Evolutionary conservation across 2,888 invertebrate species (phyloP), one percentile per base, ranked within the genome.

Genomic region (Thymelicus lineola): DNA sequence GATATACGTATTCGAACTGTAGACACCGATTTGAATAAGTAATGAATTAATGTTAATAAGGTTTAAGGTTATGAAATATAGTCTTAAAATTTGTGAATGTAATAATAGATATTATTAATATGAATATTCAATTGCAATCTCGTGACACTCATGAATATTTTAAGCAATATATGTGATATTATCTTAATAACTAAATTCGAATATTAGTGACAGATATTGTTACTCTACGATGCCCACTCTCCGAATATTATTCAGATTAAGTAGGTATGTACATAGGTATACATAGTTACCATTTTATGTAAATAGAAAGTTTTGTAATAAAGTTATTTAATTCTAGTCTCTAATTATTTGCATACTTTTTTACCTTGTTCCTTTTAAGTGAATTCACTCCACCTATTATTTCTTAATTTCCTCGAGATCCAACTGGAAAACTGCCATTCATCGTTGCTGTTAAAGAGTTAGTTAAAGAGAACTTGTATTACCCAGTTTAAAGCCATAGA

Each of bases 271-370:
- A 66, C 20, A 68, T 68, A 63, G 46, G 46, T 67, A 42, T 61
- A 61, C 60, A 62, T 46, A 62, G 67, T 62, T 69, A 64, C 69
- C 62, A 69, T 10, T 48, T 42, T 14, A 63, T 69, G 72, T 74
- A 74, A 74, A 74, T 74, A 74, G 62, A 46, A 61, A 64, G 42
- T 60, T 64, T 58, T 68, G 55, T 66, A 73, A 76, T 76, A 77
- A 78, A 75, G 72, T 73, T 72, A 76, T 74, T 75, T 76, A 74
- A 75, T 76, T 77, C 77, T 78, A 78, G 78, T 78, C 78, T 75
- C 74, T 73, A 75, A 75, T 76, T 68, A 67, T 75, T 76, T 74
- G 76, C 75, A 58, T 68, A 65, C 63, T 73, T 74, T 74, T 17
- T 53, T 12, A 12, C 10, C 7, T 53, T 48, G 15, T 14, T 15